Conservation (phyloP, 2,797 vertebrate genomes). For the Loris lydekkerianus region DNA sequence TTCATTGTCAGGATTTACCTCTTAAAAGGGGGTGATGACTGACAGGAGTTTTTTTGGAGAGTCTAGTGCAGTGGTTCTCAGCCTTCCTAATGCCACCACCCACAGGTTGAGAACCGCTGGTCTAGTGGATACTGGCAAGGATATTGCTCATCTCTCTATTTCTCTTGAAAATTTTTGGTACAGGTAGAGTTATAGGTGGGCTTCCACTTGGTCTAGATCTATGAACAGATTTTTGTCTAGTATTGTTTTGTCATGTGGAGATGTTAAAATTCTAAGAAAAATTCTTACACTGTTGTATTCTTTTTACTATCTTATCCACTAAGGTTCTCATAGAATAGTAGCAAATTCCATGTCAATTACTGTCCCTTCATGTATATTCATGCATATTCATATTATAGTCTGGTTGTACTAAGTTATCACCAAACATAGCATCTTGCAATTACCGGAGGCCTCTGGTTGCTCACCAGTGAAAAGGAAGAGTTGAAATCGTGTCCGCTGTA, state of each 20-base stretch:
- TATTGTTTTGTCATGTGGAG: slow-evolving; percentile 16
- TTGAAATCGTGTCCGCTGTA: background rate
- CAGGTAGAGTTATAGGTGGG: background rate
- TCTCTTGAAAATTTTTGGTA: slow-evolving; percentile 56
- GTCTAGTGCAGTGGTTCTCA: background rate
- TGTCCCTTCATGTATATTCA: background rate
- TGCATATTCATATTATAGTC: background rate
- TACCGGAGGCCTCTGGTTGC: background rate
- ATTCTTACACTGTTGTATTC: background rate
- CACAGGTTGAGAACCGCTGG: too few relatives aligned
- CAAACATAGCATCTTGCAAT: background rate
- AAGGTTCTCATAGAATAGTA: slow-evolving; percentile 46
- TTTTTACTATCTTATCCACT: slow-evolving; percentile 3
- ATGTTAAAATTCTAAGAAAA: slow-evolving; percentile 10
- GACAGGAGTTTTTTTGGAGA: background rate
- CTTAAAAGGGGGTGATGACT: background rate
- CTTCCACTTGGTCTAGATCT: background rate
- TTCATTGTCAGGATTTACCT: background rate
- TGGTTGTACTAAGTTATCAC: slow-evolving; percentile 6
- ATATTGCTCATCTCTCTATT: background rate
- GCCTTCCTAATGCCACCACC: too few relatives aligned
- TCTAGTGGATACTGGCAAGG: background rate
- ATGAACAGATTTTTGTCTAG: background rate
- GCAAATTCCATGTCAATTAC: slow-evolving; percentile 42
- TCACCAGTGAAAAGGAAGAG: background rate